Base-by-base conservation (phyloP, 2,113 vertebrate species). In the Hylia prasina region DNA sequence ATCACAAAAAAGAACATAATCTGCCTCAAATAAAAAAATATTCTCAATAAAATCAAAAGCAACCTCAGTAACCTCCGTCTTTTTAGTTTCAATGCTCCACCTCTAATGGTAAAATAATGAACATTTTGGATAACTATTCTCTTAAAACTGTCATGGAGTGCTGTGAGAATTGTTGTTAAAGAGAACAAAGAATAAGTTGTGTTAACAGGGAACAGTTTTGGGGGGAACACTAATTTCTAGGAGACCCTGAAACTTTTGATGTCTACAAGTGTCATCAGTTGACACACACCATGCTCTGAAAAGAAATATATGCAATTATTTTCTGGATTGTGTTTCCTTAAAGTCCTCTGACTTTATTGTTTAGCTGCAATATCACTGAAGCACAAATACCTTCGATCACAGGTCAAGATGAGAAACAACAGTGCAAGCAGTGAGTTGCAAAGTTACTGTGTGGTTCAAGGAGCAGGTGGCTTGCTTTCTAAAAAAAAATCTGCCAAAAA, bases 381-480 rank as follows among this genome's bases (percentile, higher is more conserved):
- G 33, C 15, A 61, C 35, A 95, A 87, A 81, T 35, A 80, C 35
- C 47, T 80, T 57, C 47, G 56, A 87, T 82, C 84, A 68, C 44
- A 75, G 94, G 93, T 94, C 90, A 95, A 77, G 57, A 93, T 11
- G 70, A 82, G n/a, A 83, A 95, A 77, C 45, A 92, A 56, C 24
- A 80, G 31, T 8, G 31, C 19, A 53, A 90, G n/a, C 53, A 83
- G 50, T 9, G 56, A 92, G 48, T 44, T 91, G 89, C 58, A 66
- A 84, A 77, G 94, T 71, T 82, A 90, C 68, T 56, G 33, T 10
- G n/a, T 82, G 27, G 63, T 40, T 24, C 73, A 72, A 88, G 73
- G 25, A 89, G 90, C 89, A 96, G 89, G 97, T 69, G 95, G 77
- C 61, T 65, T 88, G 66, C 69, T 94, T 89, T 92, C 50, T 7